Conservation (phyloP, 2,113 vertebrate species). For the Chiloscyllium plagiosum region DNA sequence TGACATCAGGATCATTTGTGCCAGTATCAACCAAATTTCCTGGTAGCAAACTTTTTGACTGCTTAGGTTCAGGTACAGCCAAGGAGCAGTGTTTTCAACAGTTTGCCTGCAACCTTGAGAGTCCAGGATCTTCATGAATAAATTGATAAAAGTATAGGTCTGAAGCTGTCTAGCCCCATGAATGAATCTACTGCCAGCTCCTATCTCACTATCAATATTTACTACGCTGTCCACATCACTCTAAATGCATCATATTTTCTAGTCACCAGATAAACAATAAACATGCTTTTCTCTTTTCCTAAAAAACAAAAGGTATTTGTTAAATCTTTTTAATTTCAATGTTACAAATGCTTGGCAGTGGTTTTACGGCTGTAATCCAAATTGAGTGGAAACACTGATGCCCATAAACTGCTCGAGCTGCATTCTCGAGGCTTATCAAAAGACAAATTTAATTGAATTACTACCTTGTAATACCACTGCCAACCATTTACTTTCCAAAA, state of each 20-base stretch:
- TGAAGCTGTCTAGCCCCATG: not conserved
- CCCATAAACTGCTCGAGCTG: not conserved
- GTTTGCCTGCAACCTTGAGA: not conserved
- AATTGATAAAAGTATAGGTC: not conserved
- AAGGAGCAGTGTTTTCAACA: not conserved
- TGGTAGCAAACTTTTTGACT: not conserved
- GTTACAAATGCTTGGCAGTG: not conserved
- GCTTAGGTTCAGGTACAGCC: not conserved
- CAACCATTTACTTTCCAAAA: not conserved
- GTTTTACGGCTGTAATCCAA: not conserved
- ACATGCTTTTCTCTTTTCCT: not conserved
- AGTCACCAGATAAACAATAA: not conserved
- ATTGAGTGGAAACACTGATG: not conserved
- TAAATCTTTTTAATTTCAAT: too few relatives aligned
- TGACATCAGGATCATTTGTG: not conserved
- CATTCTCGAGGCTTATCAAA: not conserved
- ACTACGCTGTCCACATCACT: not conserved
- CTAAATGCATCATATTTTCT: not conserved
- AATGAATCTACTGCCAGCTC: not conserved
- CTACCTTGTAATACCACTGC: not conserved
- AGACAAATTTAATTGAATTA: not conserved
- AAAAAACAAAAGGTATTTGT: not conserved
- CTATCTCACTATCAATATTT: not conserved
- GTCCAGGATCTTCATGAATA: not conserved
- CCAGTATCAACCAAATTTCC: not conserved